phyloP scores from a whole-genome alignment of 2,888 invertebrate species.

The Pimpla rufipes region DNA sequence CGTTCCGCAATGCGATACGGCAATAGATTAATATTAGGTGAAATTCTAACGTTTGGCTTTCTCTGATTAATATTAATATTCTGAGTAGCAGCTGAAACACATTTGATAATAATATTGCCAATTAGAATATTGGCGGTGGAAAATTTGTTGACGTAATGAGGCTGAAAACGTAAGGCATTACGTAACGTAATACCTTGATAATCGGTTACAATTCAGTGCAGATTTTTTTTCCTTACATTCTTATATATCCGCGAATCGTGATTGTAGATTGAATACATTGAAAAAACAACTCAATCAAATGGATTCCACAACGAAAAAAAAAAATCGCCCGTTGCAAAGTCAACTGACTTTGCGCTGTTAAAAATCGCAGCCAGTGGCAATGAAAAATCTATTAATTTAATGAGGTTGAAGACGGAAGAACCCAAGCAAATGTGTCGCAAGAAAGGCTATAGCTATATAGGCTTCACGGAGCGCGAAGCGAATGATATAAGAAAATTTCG shows the following conservation, averaged over 20 bases:
- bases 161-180: background rate
- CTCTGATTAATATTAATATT: too few species aligned
- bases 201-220: background rate
- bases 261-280: background rate
- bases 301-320: background rate
- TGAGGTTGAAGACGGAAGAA: slow-evolving; percentile 15
- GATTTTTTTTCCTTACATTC: background rate
- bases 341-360: background rate
- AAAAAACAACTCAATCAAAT: background rate
- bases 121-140: background rate
- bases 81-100: too few species aligned
- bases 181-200: slow-evolving; percentile 3
- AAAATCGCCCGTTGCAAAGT: background rate
- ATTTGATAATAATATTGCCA: too few species aligned
- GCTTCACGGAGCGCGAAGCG: background rate
- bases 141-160: background rate
- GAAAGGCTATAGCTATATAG: slow-evolving; percentile 9
- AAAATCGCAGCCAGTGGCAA: background rate
- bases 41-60: too few species aligned
- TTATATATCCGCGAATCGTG: background rate
- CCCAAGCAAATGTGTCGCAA: background rate
- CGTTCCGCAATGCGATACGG: too few species aligned
- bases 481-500: slow-evolving; percentile 16
- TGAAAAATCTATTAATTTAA: background rate
- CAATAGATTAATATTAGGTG: too few species aligned